Evolutionary conservation across 92 coral and sea anemone species (phyloP).

Genomic region (Epizoanthus fatuus): DNA sequence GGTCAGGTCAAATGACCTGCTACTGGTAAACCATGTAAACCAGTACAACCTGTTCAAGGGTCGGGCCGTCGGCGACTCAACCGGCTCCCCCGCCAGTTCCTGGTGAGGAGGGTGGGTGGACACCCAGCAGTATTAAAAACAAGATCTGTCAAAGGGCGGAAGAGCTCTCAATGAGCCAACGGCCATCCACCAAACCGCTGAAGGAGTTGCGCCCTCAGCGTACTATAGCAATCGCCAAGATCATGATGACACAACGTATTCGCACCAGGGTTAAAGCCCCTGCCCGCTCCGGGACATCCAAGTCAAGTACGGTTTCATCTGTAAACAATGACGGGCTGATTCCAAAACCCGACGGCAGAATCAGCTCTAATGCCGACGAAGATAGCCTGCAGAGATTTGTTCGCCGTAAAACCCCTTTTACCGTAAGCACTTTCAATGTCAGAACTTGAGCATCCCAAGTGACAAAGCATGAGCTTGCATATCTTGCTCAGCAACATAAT

Average conservation of each 20-base stretch:
- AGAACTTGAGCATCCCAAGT: conserved; percentile 2
- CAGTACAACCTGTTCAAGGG: conserved; percentile 49
- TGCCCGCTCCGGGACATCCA: conserved; percentile 10
- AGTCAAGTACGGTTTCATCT: not conserved
- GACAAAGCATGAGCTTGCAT: conserved; percentile 2
- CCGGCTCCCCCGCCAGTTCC: conserved; percentile 56
- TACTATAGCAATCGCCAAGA: conserved; percentile 27
- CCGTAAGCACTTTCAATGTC: conserved; percentile 20
- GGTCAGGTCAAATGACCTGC: too few species aligned
- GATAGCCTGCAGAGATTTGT: conserved; percentile 17
- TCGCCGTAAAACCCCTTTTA: conserved; percentile 12
- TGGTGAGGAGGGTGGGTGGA: conserved; percentile 55
- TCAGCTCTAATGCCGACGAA: conserved; percentile 18
- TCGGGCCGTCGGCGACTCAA: conserved; percentile 51
- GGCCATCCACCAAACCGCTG: conserved; percentile 45
- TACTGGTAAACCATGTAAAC: conserved; percentile 56
- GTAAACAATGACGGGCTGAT: conserved; percentile 27
- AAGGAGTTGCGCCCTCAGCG: conserved; percentile 29
- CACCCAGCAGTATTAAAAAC: conserved; percentile 40
- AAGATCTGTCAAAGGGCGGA: conserved; percentile 52
- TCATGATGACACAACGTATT: conserved; percentile 3
- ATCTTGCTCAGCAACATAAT: conserved; percentile 8
- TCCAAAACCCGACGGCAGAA: conserved; percentile 17
- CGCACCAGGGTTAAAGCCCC: conserved; percentile 23
- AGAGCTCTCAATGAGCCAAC: conserved; percentile 30